Base-by-base conservation (phyloP, 2,797 vertebrate genomes). In the Merluccius polli region DNA sequence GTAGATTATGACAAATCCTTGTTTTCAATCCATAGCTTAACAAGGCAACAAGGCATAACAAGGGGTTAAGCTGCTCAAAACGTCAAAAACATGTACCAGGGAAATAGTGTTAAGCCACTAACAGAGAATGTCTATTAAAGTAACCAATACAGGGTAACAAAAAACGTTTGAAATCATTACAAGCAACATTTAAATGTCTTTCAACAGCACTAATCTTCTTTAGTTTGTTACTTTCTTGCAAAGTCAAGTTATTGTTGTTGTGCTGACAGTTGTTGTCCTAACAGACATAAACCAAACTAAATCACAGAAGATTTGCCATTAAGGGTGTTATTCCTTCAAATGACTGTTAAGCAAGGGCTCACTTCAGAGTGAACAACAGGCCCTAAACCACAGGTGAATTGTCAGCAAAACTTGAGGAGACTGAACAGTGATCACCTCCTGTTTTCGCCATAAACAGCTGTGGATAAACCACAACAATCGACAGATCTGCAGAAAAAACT, bases 381-480 rank as follows among this genome's bases (percentile, higher is more conserved):
- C 75, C 27, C 3, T 10, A 11, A 36, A 84, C 73, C 76, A 78
- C 74, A 84, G 24, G 70, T 81, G 81, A 77, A 81, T 75, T 63
- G 83, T 88, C 83, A 87, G 87, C 85, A 88, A 36, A 84, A 82
- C 76, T 80, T 67, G 79, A 41, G 77, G 33, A 68, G 16, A 83
- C 38, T 69, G 41, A 71, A 73, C 78, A 73, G 38, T 0, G 27
- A 65, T 65, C 59, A 65, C 77, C 77, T 83, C 75, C 72, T 84
- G 87, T 88, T 89, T 86, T 83, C 67, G 76, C 85, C 82, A 87
- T 89, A 87, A 92, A 88, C 87, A 88, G 72, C 29, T 81, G 63
- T 44, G 87, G 48, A 79, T 5, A 75, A 63, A 87, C 83, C 88
- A 86, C 84, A 89, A 88, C 84, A 88, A 86, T 79, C 79, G 71